These are phyloP conservation scores for Tyrophagus putrescentiae DNA, from an alignment of 1,140 invertebrate genomes.

Conservation along the genomic window DNA sequence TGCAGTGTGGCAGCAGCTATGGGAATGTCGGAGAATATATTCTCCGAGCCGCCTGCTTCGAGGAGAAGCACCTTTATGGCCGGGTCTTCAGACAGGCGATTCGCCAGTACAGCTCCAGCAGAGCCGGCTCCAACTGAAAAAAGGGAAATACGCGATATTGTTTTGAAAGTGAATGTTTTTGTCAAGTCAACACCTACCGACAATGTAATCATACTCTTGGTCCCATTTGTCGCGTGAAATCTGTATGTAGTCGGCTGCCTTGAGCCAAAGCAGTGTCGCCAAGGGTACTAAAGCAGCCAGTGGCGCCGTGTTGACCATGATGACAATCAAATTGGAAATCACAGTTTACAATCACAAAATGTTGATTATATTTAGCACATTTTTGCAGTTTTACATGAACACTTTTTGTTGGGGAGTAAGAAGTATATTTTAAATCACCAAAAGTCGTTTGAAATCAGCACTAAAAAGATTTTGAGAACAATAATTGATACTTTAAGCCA, in stretches of 20 bases:
- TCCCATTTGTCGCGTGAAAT: slow-evolving; percentile 43
- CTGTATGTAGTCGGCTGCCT: slow-evolving; percentile 14
- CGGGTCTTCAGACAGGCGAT: slow-evolving; percentile 59
- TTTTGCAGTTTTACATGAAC: no score
- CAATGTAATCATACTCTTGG: slow-evolving; percentile 64
- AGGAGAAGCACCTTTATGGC: slow-evolving; percentile 49
- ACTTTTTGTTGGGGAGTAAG: no score
- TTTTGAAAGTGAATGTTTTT: neutral
- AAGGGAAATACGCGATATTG: slow-evolving; percentile 38
- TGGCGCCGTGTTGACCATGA: no score
- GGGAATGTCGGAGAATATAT: slow-evolving; percentile 72
- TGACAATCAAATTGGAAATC: no score
- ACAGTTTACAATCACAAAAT: no score
- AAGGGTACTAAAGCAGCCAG: slow-evolving; percentile 24
- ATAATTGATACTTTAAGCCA: no score
- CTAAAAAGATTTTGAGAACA: no score
- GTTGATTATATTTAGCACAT: no score
- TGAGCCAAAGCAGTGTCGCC: slow-evolving; percentile 22
- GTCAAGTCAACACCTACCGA: slow-evolving; percentile 28
- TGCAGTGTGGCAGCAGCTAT: slow-evolving; percentile 70
- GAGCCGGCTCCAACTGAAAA: slow-evolving; percentile 87
- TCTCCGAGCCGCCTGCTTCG: slow-evolving; percentile 81
- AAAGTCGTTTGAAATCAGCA: no score
- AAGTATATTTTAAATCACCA: no score
- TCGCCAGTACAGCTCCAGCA: slow-evolving; percentile 84